Evolutionary conservation across 2,888 invertebrate genomes (phyloP).

Genomic region (Villa cingulata): DNA sequence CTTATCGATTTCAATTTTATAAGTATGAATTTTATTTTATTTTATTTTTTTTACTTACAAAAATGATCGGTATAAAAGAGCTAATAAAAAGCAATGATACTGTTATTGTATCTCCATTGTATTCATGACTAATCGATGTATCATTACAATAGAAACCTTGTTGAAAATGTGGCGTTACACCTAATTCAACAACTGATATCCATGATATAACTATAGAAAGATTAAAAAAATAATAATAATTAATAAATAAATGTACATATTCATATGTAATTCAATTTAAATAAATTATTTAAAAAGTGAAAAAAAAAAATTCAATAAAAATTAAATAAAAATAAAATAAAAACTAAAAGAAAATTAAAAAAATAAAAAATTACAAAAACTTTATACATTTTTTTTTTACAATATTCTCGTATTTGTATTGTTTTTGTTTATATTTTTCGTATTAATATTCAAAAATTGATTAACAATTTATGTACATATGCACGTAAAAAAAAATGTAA

Average conservation of each 20-base stretch:
- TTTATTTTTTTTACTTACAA: conserved; percentile 13
- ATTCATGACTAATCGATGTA: conserved; percentile 51
- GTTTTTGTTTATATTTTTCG: no score
- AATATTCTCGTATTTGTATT: no score
- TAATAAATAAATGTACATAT: background rate
- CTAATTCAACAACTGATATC: conserved; percentile 48
- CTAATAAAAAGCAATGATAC: conserved; percentile 41
- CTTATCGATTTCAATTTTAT: no score
- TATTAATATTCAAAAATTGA: no score
- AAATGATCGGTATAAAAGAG: conserved; percentile 28
- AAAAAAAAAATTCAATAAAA: background rate
- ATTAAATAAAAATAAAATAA: no score
- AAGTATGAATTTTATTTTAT: background rate
- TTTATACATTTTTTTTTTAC: no score
- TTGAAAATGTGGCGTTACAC: conserved; percentile 46
- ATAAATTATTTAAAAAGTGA: no score
- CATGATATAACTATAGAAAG: conserved; percentile 43
- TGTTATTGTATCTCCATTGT: conserved; percentile 53
- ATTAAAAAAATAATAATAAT: background rate
- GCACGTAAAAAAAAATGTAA: no score
- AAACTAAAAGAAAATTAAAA: no score
- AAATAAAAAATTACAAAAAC: no score
- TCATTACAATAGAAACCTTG: conserved; percentile 60
- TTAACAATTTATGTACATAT: no score
- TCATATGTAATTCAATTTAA: background rate